Conservation (phyloP, 2,888 invertebrate species). For the Hemistola chrysoprasaria region DNA sequence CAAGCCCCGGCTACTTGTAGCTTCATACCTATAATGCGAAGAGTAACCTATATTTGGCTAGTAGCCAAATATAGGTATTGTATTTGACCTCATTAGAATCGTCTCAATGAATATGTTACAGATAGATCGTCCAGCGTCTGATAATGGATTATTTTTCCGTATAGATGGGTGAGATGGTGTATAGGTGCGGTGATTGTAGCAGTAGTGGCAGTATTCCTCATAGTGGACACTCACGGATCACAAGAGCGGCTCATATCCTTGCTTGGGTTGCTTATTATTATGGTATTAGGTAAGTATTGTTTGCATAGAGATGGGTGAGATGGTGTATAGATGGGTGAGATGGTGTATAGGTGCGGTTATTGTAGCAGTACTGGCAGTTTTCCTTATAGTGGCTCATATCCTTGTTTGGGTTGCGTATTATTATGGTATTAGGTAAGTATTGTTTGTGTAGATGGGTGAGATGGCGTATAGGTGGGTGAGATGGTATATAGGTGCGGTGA, state of each 20-base stretch:
- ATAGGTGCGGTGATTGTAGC: slow-evolving; percentile 67
- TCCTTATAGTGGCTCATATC: slow-evolving; percentile 86
- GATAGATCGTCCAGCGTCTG: too few relatives aligned
- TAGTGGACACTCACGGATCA: slow-evolving; percentile 83
- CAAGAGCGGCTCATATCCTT: slow-evolving; percentile 85
- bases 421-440: slow-evolving; percentile 76
- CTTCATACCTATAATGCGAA: too few relatives aligned
- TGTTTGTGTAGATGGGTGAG: too few relatives aligned
- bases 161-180: slow-evolving; percentile 71
- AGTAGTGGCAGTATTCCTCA: slow-evolving; percentile 82
- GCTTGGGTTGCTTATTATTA: slow-evolving; percentile 84
- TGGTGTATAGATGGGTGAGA: slow-evolving; percentile 74
- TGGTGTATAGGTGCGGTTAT: slow-evolving; percentile 62
- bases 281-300: slow-evolving; percentile 65
- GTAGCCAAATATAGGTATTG: too few relatives aligned
- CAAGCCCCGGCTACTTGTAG: too few relatives aligned
- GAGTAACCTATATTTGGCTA: too few relatives aligned
- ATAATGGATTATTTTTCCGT: slow-evolving; percentile 2
- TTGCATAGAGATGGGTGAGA: too few relatives aligned
- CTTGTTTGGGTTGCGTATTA: slow-evolving; percentile 83
- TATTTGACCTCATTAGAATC: too few relatives aligned
- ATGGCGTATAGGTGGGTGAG: slow-evolving; percentile 76
- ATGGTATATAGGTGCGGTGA: slow-evolving; percentile 53
- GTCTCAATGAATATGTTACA: too few relatives aligned
- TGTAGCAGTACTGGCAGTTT: slow-evolving; percentile 76